A percentile compares a stretch with the other conserved stretches of the same genome.
These are phyloP conservation scores for Eucriotettix oculatus DNA, from an alignment of 2,888 invertebrate genomes.

Conservation along the genomic window DNA sequence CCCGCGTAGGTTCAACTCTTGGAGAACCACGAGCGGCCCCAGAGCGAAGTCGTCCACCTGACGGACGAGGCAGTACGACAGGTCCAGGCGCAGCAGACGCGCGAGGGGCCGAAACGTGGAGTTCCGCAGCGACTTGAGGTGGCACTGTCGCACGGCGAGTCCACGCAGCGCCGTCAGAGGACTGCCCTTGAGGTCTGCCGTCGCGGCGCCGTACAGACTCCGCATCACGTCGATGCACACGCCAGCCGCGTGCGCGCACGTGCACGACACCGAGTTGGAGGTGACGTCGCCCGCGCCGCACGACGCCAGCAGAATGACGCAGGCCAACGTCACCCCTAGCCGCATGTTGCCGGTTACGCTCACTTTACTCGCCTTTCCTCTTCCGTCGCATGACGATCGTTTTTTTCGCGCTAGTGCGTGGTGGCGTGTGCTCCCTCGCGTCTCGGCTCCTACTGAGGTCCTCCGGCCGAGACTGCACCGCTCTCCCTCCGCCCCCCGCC, in stretches of 20 bases:
- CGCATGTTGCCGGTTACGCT: background rate
- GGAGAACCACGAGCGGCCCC: background rate
- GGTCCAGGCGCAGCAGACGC: background rate
- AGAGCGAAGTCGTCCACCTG: background rate
- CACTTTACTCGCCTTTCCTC: slow-evolving; percentile 1
- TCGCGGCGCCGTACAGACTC: background rate
- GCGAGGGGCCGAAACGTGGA: background rate
- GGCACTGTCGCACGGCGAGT: background rate
- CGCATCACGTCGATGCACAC: background rate
- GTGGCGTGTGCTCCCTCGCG: background rate
- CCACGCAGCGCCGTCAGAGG: background rate
- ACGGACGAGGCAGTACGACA: background rate
- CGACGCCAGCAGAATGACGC: slow-evolving; percentile 22
- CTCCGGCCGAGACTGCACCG: background rate
- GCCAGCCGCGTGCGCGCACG: background rate
- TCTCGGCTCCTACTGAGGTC: background rate
- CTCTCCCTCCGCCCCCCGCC: background rate
- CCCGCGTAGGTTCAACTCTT: background rate
- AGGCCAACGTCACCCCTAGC: slow-evolving; percentile 7
- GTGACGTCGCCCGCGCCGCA: slow-evolving; percentile 1
- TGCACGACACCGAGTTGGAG: background rate
- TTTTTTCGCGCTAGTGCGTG: background rate
- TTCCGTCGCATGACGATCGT: slow-evolving; percentile 5
- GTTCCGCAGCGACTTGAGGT: background rate
- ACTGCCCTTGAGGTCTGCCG: background rate